These are phyloP conservation scores for Sympetrum striolatum DNA, from an alignment of 2,888 invertebrate genomes.

Conservation along the genomic window DNA sequence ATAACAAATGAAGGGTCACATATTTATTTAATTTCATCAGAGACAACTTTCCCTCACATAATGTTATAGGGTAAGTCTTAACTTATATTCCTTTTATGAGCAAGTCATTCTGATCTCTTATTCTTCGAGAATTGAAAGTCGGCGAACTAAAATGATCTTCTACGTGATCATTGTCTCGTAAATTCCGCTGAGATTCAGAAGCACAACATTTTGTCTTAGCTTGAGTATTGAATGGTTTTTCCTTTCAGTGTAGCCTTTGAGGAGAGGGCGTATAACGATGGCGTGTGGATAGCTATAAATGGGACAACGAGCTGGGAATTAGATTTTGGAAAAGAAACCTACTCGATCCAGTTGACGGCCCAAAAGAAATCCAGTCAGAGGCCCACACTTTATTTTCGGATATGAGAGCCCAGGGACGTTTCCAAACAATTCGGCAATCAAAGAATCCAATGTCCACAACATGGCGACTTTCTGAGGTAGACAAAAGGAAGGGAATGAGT, in stretches of 20 bases:
- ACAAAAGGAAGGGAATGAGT: not conserved
- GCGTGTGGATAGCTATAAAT: not conserved
- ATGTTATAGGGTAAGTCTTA: too few relatives aligned
- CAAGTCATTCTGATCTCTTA: too few relatives aligned
- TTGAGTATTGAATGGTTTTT: not conserved
- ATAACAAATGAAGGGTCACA: too few relatives aligned
- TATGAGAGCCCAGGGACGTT: not conserved
- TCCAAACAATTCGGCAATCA: not conserved
- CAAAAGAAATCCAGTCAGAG: not conserved
- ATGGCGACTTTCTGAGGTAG: not conserved
- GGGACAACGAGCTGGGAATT: not conserved
- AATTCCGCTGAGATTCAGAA: too few relatives aligned
- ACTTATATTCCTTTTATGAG: too few relatives aligned
- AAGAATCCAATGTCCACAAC: not conserved
- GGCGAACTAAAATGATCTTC: too few relatives aligned
- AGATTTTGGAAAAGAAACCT: not conserved
- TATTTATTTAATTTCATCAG: too few relatives aligned
- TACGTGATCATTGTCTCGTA: too few relatives aligned
- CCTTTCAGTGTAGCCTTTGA: not conserved
- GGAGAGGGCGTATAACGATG: not conserved
- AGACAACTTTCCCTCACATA: too few relatives aligned
- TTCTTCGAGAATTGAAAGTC: too few relatives aligned
- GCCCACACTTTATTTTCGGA: not conserved
- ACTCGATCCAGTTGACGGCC: not conserved
- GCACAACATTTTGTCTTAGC: too few relatives aligned